Evolutionary conservation across 2,888 invertebrate species (phyloP).

Genomic region (Amaurobius ferox): DNA sequence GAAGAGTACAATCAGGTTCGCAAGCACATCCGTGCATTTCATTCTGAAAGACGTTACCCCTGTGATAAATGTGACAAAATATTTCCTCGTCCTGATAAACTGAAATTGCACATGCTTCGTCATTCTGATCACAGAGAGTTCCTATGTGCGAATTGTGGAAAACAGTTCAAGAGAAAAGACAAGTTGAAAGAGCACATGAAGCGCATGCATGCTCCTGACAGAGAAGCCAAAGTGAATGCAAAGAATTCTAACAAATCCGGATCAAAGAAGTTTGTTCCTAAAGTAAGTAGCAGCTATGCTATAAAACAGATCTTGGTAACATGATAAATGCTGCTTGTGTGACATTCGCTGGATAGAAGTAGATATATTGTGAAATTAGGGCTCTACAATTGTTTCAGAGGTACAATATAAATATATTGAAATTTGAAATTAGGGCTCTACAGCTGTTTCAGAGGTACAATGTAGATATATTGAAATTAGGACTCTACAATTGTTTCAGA

Average conservation of each 20-base stretch:
- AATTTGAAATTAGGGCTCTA: too few relatives aligned
- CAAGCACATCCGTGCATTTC: constrained; percentile 86
- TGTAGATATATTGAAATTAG: too few relatives aligned
- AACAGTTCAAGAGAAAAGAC: constrained; percentile 87
- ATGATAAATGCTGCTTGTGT: too few relatives aligned
- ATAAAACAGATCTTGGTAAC: too few relatives aligned
- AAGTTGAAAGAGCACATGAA: constrained; percentile 86
- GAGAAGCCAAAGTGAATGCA: constrained; percentile 71
- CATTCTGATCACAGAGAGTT: constrained; percentile 80
- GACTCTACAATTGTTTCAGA: too few relatives aligned
- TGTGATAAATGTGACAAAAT: constrained; percentile 84
- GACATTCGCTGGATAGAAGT: too few relatives aligned
- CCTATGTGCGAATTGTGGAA: constrained; percentile 86
- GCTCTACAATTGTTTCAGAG: too few relatives aligned
- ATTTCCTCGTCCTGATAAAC: constrained; percentile 85
- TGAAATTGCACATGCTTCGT: constrained; percentile 84
- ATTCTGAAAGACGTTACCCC: constrained; percentile 83
- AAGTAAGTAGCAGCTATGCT: constrained; percentile 79
- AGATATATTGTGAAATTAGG: too few relatives aligned
- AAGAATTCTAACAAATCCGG: constrained; percentile 73
- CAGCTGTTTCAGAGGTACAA: too few relatives aligned
- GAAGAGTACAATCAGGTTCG: constrained; percentile 84
- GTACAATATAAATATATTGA: too few relatives aligned
- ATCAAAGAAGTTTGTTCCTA: constrained; percentile 81
- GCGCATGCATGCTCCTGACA: constrained; percentile 82